phyloP scores from a whole-genome alignment of 2,888 invertebrate genomes.

The Archips crataeganus region DNA sequence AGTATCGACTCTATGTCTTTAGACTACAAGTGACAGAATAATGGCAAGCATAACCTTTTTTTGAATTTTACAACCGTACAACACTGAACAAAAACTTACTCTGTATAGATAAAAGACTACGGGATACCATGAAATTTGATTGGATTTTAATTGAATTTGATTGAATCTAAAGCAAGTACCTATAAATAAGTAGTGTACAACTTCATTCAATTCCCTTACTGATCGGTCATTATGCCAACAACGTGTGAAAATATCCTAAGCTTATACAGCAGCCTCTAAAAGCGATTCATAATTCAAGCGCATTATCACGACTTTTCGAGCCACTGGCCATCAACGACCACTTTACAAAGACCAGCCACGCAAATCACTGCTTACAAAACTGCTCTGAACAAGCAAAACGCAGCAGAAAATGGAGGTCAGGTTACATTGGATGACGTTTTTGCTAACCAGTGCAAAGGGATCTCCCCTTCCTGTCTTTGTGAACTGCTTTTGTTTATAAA shows the following conservation, averaged over 20 bases:
- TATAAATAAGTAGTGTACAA: no score
- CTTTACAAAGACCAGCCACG: constrained; percentile 51
- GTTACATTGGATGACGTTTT: background rate
- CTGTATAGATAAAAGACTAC: no score
- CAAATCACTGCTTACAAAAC: constrained; percentile 34
- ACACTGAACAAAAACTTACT: no score
- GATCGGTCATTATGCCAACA: constrained; percentile 25
- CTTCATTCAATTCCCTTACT: constrained; percentile 27
- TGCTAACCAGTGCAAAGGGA: constrained; percentile 1
- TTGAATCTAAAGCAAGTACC: no score
- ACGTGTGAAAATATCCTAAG: constrained; percentile 21
- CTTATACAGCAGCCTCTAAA: constrained; percentile 42
- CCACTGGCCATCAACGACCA: constrained; percentile 64
- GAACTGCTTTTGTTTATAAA: background rate
- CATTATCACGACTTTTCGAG: constrained; percentile 76
- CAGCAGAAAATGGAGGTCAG: constrained; percentile 16
- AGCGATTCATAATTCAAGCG: constrained; percentile 68
- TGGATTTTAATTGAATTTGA: no score
- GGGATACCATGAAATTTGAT: no score
- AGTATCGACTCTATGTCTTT: no score
- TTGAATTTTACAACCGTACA: no score
- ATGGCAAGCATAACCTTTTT: no score
- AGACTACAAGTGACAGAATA: no score
- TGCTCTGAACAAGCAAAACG: constrained; percentile 14
- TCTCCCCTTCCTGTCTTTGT: background rate